These are phyloP conservation scores for Baccha elongata DNA, from an alignment of 2,888 invertebrate species.

Conservation along the genomic window DNA sequence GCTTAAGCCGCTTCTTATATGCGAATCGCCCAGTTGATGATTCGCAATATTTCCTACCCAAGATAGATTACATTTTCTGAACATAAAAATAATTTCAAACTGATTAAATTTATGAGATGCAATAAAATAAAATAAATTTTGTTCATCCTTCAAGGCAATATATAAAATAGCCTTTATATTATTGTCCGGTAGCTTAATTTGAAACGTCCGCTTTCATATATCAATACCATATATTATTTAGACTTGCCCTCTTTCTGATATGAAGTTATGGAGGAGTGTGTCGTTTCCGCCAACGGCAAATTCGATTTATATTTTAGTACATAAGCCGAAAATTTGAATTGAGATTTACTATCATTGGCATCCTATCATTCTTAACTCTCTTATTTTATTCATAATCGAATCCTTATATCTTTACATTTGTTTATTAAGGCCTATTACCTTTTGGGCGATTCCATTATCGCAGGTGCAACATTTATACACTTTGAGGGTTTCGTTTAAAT, in stretches of 20 bases:
- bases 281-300: constrained; percentile 42
- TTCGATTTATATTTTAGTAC: constrained; percentile 48
- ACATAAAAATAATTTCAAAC: constrained; percentile 54
- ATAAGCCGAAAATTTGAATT: no score
- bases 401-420: no score
- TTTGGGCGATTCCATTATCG: no score
- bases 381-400: no score
- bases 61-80: constrained; percentile 36
- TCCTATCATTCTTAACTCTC: no score
- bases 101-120: constrained; percentile 65
- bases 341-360: no score
- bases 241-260: constrained; percentile 12
- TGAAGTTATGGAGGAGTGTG: constrained; percentile 42
- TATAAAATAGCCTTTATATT: constrained; percentile 37
- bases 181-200: constrained; percentile 58
- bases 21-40: no score
- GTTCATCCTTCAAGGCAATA: constrained; percentile 36
- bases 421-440: no score
- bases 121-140: constrained; percentile 72
- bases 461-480: no score
- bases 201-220: constrained; percentile 47
- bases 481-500: no score
- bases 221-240: constrained; percentile 28
- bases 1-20: no score
- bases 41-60: constrained; percentile 20